A percentile compares a stretch with the other conserved stretches of the same genome.
Evolutionary conservation across 2,113 vertebrate genomes (phyloP).

Genomic region (Nymphicus hollandicus): DNA sequence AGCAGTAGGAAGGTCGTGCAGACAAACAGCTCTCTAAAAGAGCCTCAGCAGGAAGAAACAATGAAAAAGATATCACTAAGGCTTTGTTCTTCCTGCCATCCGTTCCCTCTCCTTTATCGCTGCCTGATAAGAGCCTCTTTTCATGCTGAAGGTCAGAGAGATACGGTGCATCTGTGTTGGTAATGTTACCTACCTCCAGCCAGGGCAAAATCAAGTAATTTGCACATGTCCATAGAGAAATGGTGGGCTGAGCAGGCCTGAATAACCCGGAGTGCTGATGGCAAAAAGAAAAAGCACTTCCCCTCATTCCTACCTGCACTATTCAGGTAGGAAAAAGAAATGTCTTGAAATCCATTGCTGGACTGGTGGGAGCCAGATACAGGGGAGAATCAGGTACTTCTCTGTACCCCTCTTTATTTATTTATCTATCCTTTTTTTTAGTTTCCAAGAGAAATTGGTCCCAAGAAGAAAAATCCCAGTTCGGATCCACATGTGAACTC

Average conservation of each 20-base stretch:
- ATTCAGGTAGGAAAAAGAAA: background rate
- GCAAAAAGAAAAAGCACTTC: background rate
- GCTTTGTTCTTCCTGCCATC: slow-evolving; percentile 19
- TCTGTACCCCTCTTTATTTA: background rate
- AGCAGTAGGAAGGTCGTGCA: slow-evolving; percentile 17
- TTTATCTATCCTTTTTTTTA: background rate
- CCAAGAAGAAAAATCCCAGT: background rate
- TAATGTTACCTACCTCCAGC: slow-evolving; percentile 2
- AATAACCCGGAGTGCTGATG: background rate
- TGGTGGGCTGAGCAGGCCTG: background rate
- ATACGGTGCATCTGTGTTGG: background rate
- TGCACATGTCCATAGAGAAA: background rate
- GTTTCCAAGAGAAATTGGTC: background rate
- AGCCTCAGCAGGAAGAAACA: background rate
- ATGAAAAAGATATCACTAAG: background rate
- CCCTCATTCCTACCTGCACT: background rate
- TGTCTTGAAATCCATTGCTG: background rate
- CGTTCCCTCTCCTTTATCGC: background rate
- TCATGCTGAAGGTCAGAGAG: slow-evolving; percentile 20
- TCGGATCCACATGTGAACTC: background rate
- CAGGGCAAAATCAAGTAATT: slow-evolving; percentile 3
- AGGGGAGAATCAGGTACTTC: background rate
- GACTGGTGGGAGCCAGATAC: background rate
- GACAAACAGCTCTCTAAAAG: background rate
- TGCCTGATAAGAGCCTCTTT: slow-evolving; percentile 5